These are phyloP conservation scores for Malurus splendens DNA, from an alignment of 2,797 vertebrate genomes.

Conservation along the genomic window DNA sequence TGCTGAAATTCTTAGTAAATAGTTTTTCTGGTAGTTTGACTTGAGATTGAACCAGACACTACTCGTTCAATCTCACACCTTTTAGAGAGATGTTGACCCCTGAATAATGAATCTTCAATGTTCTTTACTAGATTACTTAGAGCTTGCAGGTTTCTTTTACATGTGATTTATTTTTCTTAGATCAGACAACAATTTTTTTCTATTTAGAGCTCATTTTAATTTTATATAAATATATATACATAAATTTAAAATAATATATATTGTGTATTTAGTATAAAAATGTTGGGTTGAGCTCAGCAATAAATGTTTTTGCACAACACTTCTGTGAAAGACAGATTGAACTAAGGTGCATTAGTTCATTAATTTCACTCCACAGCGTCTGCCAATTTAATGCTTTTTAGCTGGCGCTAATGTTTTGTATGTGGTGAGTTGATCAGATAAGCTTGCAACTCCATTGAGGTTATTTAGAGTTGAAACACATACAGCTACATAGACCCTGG, in stretches of 20 bases:
- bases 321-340: conserved; percentile 53
- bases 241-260: conserved; percentile 68
- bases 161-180: conserved; percentile 58
- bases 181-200: conserved; percentile 58
- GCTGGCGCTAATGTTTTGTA: conserved; percentile 15
- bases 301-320: conserved; percentile 67
- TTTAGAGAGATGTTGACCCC: not conserved
- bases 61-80: not conserved
- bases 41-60: not conserved
- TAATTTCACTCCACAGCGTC: conserved; percentile 33
- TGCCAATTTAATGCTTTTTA: conserved; percentile 44
- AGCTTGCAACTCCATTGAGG: not conserved
- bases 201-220: conserved; percentile 65
- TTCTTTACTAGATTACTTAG: conserved; percentile 38
- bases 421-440: conserved; percentile 13
- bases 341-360: conserved; percentile 41
- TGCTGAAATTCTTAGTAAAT: conserved; percentile 18
- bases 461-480: not conserved
- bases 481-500: not conserved
- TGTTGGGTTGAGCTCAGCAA: conserved; percentile 69
- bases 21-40: not conserved
- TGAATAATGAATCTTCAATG: not conserved
- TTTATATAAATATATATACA: conserved; percentile 66
- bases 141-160: conserved; percentile 49
- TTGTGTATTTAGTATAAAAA: conserved; percentile 65